Base-by-base conservation (phyloP, 2,888 invertebrate genomes). In the Lissocephala sabroskyi region DNA sequence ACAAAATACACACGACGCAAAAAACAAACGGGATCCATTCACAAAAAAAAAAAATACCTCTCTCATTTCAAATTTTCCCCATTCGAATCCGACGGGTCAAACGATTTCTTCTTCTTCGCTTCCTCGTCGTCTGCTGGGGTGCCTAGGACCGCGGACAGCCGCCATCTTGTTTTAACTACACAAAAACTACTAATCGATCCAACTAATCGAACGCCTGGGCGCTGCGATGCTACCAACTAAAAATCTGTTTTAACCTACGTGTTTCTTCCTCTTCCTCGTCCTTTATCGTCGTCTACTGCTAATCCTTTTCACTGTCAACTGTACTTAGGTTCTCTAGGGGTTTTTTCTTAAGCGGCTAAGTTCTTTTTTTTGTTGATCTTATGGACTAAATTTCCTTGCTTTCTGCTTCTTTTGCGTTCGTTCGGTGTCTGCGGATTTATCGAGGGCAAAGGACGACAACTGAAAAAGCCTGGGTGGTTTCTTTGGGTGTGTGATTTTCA, bases 331-430 rank as follows among this genome's bases (percentile, higher is more conserved):
- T 49, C 42, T 32, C 67, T 68, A 62, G 49, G 54, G n/a, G n/a
- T n/a, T n/a, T n/a, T n/a, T n/a, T n/a, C 73, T 67, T 68, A 73
- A 45, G 41, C n/a, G n/a, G 23, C 30, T 65, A 73, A 73, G 49
- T 65, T 56, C 65, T 65, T 67, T n/a, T n/a, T n/a, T n/a, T n/a
- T n/a, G n/a, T n/a, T 73, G 65, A 68, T 73, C 68, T 73, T 68
- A 68, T 17, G 49, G 48, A 55, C 52, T 63, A 58, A 49, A 40
- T 65, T 56, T 49, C 19, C 51, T 52, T 49, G 49, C 41, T 45
- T 7, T 14, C 41, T 49, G 42, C 56, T 49, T 41, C 37, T 32
- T 48, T 49, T 47, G n/a, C 44, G 16, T 44, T 29, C 44, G 11
- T 23, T 30, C 36, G 14, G 35, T 30, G 19, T 49, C 39, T 41